Conservation (phyloP, 2,888 invertebrate genomes). For the Epinotia demarniana region DNA sequence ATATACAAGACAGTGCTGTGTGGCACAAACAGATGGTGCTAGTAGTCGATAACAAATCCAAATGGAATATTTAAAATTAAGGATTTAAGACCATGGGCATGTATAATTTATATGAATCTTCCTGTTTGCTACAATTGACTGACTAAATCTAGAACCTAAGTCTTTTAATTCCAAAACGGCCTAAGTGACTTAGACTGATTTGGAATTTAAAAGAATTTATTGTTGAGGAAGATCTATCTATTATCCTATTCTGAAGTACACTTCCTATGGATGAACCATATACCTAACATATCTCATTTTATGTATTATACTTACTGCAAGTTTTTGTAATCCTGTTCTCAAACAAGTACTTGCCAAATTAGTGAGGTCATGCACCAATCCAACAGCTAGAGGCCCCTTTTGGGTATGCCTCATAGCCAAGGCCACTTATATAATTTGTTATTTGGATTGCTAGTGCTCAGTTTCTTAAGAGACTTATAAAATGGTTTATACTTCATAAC, state of each 20-base stretch:
- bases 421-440: constrained; percentile 46
- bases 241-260: neutral
- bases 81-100: neutral
- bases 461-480: neutral
- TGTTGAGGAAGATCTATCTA: neutral
- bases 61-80: neutral
- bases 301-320: neutral
- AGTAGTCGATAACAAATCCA: constrained; percentile 27
- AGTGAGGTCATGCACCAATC: constrained; percentile 54
- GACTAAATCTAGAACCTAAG: neutral
- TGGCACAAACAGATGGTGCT: constrained; percentile 50
- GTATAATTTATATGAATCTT: neutral
- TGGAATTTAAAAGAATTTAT: neutral
- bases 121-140: neutral
- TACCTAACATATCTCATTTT: neutral
- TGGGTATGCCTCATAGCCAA: constrained; percentile 54
- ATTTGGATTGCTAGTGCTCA: neutral
- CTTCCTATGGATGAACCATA: neutral
- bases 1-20: constrained; percentile 37
- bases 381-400: constrained; percentile 54
- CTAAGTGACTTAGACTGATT: neutral
- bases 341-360: constrained; percentile 45
- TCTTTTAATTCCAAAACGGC: too few species aligned
- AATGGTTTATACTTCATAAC: neutral
- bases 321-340: constrained; percentile 24